A percentile compares a stretch with the other conserved stretches of the same genome.
Conservation (phyloP, 2,888 invertebrate species). For the Pogonocherus hispidulus region DNA sequence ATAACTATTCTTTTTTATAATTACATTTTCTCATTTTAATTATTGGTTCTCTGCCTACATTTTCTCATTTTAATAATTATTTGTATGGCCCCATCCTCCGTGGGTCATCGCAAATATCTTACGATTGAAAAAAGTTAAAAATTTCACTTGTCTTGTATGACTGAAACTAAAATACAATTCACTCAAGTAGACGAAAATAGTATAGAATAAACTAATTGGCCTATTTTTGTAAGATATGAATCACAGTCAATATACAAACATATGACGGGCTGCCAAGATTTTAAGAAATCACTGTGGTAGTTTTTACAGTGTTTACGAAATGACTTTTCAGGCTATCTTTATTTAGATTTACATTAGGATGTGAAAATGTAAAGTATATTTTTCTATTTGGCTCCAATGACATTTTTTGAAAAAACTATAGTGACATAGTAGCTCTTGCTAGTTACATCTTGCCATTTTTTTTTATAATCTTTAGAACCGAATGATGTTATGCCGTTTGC, state of each 20-base stretch:
- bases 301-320: conserved; percentile 35
- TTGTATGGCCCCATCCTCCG: no score
- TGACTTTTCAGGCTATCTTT: background rate
- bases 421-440: background rate
- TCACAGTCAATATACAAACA: conserved; percentile 50
- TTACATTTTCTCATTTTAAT: no score
- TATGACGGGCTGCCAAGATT: conserved; percentile 51
- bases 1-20: no score
- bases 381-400: background rate
- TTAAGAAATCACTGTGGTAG: conserved; percentile 44
- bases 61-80: no score
- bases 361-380: background rate
- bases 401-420: background rate
- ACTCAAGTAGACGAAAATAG: conserved; percentile 11
- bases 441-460: background rate
- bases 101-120: no score
- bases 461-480: background rate
- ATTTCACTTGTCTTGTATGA: background rate
- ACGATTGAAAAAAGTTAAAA: background rate
- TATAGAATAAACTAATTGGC: conserved; percentile 39
- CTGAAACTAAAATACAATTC: background rate
- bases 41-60: no score
- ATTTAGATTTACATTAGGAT: background rate
- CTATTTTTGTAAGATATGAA: conserved; percentile 52
- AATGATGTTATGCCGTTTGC: background rate